phyloP scores from a whole-genome alignment of 2,113 vertebrate species.

The Copsychus sechellarum region DNA sequence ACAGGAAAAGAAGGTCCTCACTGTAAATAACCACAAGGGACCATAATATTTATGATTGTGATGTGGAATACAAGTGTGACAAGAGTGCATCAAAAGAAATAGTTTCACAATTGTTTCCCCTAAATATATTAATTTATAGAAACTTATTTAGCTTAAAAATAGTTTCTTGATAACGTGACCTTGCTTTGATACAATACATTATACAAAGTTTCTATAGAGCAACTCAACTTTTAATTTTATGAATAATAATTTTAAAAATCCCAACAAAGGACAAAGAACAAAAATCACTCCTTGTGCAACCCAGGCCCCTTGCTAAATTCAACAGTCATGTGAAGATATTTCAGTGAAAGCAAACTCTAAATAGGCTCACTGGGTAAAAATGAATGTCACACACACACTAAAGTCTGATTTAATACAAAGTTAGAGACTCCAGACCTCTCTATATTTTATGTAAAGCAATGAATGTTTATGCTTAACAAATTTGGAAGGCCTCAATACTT shows the following conservation, averaged over 20 bases:
- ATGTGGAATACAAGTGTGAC: background rate
- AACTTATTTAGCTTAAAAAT: background rate
- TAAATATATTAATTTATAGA: background rate
- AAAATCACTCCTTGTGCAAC: background rate
- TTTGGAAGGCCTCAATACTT: constrained; percentile 75
- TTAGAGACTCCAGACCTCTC: constrained; percentile 36
- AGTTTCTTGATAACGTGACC: background rate
- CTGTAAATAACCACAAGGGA: background rate
- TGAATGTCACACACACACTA: background rate
- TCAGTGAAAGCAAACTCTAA: constrained; percentile 7
- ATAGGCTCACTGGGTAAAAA: constrained; percentile 15
- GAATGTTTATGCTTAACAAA: constrained; percentile 37
- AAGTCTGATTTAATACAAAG: background rate
- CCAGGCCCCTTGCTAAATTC: background rate
- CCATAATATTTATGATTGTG: background rate
- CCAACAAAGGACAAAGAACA: background rate
- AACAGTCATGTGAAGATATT: constrained; percentile 11
- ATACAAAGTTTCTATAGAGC: background rate
- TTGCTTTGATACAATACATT: background rate
- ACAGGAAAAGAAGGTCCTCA: background rate
- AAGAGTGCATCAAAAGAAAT: background rate
- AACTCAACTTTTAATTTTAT: background rate
- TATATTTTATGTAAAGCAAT: constrained; percentile 41
- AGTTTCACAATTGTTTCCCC: background rate
- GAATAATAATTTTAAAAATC: background rate